These are phyloP conservation scores for Chouioia cunea DNA, from an alignment of 2,888 invertebrate genomes.

Conservation along the genomic window DNA sequence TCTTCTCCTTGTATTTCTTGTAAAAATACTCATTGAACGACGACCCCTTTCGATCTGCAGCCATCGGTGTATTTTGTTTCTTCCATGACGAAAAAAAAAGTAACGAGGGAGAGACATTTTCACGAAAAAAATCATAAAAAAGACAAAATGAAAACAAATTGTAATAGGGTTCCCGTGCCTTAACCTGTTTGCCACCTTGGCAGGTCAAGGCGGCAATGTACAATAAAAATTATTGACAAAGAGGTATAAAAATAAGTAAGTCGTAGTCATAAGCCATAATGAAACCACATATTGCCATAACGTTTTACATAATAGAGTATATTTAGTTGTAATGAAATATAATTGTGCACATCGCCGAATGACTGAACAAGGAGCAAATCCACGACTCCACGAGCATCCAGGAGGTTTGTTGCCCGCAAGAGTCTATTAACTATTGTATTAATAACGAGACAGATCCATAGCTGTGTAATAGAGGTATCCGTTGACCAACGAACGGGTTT, in stretches of 20 bases:
- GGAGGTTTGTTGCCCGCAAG: conserved; percentile 56
- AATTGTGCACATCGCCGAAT: conserved; percentile 52
- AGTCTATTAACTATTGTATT: conserved; percentile 56
- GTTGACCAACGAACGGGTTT: background rate
- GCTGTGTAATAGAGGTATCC: background rate
- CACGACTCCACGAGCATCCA: conserved; percentile 28
- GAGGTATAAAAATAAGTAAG: conserved; percentile 3
- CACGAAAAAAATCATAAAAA: background rate
- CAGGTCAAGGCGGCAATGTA: conserved; percentile 61
- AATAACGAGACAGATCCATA: conserved; percentile 43
- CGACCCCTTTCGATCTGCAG: conserved; percentile 13
- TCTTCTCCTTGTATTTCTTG: background rate
- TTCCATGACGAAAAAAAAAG: conserved; percentile 16
- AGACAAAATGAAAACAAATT: conserved; percentile 35
- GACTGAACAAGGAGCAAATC: conserved; percentile 53
- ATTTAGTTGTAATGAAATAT: conserved; percentile 3
- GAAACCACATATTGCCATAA: conserved; percentile 67
- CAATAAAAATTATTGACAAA: conserved; percentile 56
- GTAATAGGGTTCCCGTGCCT: conserved; percentile 47
- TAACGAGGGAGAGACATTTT: conserved; percentile 17
- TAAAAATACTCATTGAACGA: conserved; percentile 9
- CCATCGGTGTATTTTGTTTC: conserved; percentile 9
- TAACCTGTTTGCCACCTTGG: conserved; percentile 46
- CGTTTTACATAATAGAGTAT: conserved; percentile 58
- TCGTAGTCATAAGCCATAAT: conserved; percentile 65